These are phyloP conservation scores for Sandelia bainsii DNA, from an alignment of 2,797 vertebrate genomes.

Conservation along the genomic window DNA sequence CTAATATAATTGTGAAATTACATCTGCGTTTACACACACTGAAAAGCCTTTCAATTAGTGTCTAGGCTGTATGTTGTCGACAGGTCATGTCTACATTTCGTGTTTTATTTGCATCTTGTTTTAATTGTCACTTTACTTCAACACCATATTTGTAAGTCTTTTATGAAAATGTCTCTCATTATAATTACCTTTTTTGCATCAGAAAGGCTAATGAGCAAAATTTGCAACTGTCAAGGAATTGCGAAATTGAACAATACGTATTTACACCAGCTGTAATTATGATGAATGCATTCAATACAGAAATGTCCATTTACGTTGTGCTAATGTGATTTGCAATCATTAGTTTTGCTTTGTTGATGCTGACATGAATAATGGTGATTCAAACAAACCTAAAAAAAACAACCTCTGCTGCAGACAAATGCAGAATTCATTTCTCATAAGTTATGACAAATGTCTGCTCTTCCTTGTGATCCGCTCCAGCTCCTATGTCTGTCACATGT, in stretches of 20 bases:
- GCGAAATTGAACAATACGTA: conserved; percentile 21
- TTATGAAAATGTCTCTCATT: background rate
- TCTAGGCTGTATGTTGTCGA: conserved; percentile 36
- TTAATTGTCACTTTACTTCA: conserved; percentile 15
- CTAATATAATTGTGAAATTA: conserved; percentile 14
- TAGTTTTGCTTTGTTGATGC: conserved; percentile 31
- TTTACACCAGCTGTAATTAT: conserved; percentile 36
- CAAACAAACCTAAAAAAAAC: conserved; percentile 29
- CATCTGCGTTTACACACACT: conserved; percentile 24
- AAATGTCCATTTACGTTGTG: conserved; percentile 9
- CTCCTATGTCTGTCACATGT: conserved; percentile 35
- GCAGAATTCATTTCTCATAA: conserved; percentile 65
- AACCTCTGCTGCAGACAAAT: conserved; percentile 56
- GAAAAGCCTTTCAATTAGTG: conserved; percentile 30
- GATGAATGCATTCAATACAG: conserved; percentile 12
- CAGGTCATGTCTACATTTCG: conserved; percentile 30
- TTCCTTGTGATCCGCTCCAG: conserved; percentile 36
- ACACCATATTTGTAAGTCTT: conserved; percentile 22
- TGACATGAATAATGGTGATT: conserved; percentile 33
- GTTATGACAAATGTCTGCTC: conserved; percentile 47
- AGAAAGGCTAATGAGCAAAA: conserved; percentile 25
- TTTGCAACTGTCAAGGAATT: conserved; percentile 40
- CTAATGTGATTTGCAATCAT: conserved; percentile 4
- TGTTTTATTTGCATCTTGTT: conserved; percentile 33
- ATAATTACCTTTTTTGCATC: conserved; percentile 3